Evolutionary conservation across 2,113 vertebrate species (phyloP), one percentile per base, ranked within the genome.

Genomic region (Ondatra zibethicus): DNA sequence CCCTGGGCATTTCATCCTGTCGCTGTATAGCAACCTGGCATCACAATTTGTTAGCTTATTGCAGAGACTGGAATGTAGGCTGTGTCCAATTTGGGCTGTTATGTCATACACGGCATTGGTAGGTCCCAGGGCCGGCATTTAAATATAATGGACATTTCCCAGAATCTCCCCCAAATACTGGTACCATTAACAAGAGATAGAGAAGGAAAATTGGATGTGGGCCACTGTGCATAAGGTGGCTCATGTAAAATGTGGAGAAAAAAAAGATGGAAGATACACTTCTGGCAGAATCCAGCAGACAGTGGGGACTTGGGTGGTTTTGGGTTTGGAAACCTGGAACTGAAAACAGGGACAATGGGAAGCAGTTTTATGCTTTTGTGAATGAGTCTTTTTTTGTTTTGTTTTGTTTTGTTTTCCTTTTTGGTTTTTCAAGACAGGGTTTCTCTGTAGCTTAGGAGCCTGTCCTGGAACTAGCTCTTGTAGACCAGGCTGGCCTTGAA

Each of bases 1-100:
- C 25, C 8, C 4, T 25, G 5, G 25, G 55, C 0, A 12, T 13
- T 5, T 52, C 14, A 1, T 5, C 1, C 6, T 7, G 7, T 2
- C 1, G 9, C 16, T 0, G 0, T 42, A 63, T 14, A 63, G 81
- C 55, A 63, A 39, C n/a, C 81, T 10, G n/a, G 55, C 4, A 6
- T 39, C 36, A 5, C 6, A 2, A 27, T 13, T 42, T 52, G 11
- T 5, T 9, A 39, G 23, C 39, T 25, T 17, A 5, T 11, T 6
- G 25, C 52, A 4, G 3, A 7, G 45, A 27, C 2, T 7, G 63
- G 33, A 39, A 45, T 5, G 16, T 6, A 39, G 61, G 27, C 5
- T 5, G 58, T 13, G 36, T 17, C 70, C 25, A n/a, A 61, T 13
- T 33, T 25, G 45, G 31, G 14, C 21, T n/a, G 0, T 39, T 16